Evolutionary conservation across 2,113 vertebrate genomes (phyloP).

Genomic region (Galbula dea): DNA sequence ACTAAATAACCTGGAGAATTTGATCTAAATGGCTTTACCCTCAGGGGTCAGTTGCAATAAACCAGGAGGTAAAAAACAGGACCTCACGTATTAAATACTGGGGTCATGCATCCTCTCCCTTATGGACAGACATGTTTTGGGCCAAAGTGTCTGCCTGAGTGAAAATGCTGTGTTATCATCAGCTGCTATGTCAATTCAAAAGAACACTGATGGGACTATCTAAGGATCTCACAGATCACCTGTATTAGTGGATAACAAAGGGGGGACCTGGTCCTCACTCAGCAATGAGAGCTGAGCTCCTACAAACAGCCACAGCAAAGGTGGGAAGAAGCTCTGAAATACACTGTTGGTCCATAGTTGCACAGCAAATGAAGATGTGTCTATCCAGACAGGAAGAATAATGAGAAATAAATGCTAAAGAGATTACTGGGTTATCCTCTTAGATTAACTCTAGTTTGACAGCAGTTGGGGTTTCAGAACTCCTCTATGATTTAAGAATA

Average conservation of each 20-base stretch:
- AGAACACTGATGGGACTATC: neutral
- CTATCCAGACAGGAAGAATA: neutral
- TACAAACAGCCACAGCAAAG: neutral
- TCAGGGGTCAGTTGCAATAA: neutral
- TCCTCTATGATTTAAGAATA: conserved; percentile 53
- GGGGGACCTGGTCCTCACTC: neutral
- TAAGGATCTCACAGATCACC: neutral
- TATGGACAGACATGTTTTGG: rapidly evolving
- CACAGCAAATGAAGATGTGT: neutral
- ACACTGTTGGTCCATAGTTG: neutral
- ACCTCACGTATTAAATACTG: neutral
- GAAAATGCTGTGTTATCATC: neutral
- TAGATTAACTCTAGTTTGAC: conserved; percentile 40
- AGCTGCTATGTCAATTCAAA: rapidly evolving
- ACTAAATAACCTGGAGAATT: neutral
- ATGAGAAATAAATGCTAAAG: conserved; percentile 10
- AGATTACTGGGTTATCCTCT: neutral
- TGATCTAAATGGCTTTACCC: neutral
- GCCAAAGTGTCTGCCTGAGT: neutral
- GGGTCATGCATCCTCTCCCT: neutral
- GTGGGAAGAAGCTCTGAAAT: neutral
- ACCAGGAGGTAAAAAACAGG: neutral
- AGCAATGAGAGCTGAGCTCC: neutral
- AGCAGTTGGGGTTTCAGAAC: conserved; percentile 20
- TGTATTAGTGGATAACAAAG: neutral